Conservation (phyloP, 2,797 vertebrate species). For the Acipenser ruthenus region DNA sequence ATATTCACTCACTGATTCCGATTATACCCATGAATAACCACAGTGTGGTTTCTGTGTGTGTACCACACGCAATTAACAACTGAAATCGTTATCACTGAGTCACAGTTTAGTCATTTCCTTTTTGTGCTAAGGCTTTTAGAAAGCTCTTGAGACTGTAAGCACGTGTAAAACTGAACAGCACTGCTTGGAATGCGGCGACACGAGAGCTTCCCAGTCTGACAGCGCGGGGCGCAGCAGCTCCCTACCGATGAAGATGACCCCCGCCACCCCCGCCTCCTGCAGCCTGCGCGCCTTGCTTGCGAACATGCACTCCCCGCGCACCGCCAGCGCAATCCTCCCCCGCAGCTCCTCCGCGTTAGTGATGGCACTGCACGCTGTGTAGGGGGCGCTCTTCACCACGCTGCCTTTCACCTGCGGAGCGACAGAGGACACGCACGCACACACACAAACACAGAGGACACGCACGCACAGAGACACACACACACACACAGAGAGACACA, state of each 20-base stretch:
- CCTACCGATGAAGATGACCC: constrained; percentile 68
- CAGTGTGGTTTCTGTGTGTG: no score
- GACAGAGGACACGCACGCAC: background rate
- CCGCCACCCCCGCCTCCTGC: constrained; percentile 59
- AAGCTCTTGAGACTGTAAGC: no score
- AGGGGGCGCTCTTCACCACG: constrained; percentile 55
- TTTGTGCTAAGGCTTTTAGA: no score
- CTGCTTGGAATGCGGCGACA: no score
- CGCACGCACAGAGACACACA: no score
- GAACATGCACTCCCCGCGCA: constrained; percentile 72
- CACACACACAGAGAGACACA: background rate
- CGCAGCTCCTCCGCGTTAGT: constrained; percentile 46
- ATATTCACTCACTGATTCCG: background rate
- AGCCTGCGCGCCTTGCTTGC: constrained; percentile 62
- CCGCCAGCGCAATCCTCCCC: constrained; percentile 53
- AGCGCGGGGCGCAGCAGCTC: background rate
- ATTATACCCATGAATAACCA: no score
- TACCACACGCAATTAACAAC: no score
- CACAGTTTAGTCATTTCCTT: no score
- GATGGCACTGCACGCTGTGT: constrained; percentile 56
- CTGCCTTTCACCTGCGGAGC: constrained; percentile 59
- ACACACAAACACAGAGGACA: no score
- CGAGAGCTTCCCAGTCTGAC: background rate
- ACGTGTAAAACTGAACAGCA: no score
- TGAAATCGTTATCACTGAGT: no score